Evolutionary conservation across 2,797 vertebrate genomes (phyloP).

Genomic region (Danio jaintianensis): DNA sequence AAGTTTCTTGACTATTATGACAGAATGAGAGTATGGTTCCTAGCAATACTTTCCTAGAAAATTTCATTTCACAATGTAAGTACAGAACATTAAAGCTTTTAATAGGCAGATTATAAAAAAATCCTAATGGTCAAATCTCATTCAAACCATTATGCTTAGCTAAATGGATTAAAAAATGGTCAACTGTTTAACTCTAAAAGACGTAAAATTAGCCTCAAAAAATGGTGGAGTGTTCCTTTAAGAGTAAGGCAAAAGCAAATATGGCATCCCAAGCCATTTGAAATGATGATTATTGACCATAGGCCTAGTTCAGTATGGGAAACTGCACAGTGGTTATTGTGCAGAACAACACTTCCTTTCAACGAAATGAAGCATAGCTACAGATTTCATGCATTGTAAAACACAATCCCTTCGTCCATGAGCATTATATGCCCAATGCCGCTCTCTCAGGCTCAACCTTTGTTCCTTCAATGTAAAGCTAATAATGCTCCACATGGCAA

Average conservation of each 20-base stretch:
- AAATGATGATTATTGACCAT: slow-evolving; percentile 24
- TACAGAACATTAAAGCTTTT: too few species aligned
- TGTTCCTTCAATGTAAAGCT: slow-evolving; percentile 33
- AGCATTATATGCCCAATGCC: neutral
- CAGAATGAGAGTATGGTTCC: too few species aligned
- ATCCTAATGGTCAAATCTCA: too few species aligned
- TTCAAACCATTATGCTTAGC: too few species aligned
- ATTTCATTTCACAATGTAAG: too few species aligned
- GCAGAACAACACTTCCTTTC: neutral
- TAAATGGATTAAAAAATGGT: too few species aligned
- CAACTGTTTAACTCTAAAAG: too few species aligned
- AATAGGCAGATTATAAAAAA: too few species aligned
- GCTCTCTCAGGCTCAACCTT: neutral
- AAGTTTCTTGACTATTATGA: too few species aligned
- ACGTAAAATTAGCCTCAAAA: too few species aligned
- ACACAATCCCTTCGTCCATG: neutral
- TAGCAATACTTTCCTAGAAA: too few species aligned
- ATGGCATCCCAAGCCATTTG: slow-evolving; percentile 9
- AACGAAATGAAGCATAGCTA: neutral
- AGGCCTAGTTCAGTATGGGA: neutral
- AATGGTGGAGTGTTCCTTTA: too few species aligned
- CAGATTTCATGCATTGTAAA: neutral
- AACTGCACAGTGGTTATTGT: neutral
- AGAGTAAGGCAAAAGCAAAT: neutral
- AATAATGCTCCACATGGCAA: slow-evolving; percentile 28